Base-by-base conservation (phyloP, 2,797 vertebrate species). In the Masticophis lateralis region DNA sequence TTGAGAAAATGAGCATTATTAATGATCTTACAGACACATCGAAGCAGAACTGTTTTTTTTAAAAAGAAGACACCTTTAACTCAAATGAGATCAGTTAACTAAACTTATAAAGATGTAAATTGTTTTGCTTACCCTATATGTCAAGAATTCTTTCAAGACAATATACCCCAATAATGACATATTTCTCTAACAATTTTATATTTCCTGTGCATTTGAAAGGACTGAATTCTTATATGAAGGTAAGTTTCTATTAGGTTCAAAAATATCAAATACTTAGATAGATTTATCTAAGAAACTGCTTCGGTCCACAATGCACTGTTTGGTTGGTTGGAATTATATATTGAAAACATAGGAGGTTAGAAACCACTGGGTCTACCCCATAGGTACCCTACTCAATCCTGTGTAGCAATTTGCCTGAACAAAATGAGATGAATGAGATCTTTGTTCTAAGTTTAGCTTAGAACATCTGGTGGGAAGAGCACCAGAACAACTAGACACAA, bases 141-240 rank as follows among this genome's bases (percentile, higher is more conserved):
- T 96, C 94, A 96, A 37, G 95, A 96, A 95, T 92, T 94, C 96
- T 97, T 95, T 96, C 94, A 95, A 87, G 56, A 95, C 96, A 94
- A 97, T 97, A 95, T 88, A 93, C 94, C 88, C 93, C 90, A 94
- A 95, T 95, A 96, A 97, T 96, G 96, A 95, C 95, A 95, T 96
- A 96, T 97, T 97, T 96, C 96, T 97, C 96, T 97, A 97, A 97
- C 97, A 97, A 95, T 96, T 96, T 96, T 96, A 96, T 96, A 97
- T 96, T 96, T 95, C 96, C 93, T 95, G 95, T 95, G 97, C 96
- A 93, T 96, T 97, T 96, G 95, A 92, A 95, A 95, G 95, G 94
- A 90, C 94, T 94, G 96, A 95, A 97, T 96, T 95, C 95, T 95
- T 97, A 97, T 92, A 95, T 95, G 93, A 95, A 96, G 95, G 91